Conservation (phyloP, 2,888 invertebrate species). For the Eueremaeus valkanovi region DNA sequence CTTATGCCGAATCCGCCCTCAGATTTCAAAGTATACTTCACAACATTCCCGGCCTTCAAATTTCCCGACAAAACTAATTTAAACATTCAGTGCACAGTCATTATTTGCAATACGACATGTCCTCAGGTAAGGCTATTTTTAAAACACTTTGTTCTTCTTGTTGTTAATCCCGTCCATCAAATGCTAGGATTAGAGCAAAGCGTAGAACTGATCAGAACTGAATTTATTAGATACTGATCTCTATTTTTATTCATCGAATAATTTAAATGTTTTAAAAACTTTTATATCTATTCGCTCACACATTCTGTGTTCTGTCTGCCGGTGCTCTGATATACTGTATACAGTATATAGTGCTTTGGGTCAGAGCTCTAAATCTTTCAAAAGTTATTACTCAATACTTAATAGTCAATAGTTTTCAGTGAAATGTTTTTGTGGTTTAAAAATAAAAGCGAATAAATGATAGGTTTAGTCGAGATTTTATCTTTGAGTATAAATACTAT, state of each 20-base stretch:
- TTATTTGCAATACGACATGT: constrained; percentile 69
- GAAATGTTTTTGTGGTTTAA: neutral
- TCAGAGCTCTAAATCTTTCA: constrained; percentile 26
- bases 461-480: constrained; percentile 25
- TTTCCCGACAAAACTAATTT: constrained; percentile 73
- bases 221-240: too few species aligned
- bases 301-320: too few species aligned
- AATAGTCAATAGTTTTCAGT: neutral
- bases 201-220: too few species aligned
- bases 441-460: constrained; percentile 23
- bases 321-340: too few species aligned
- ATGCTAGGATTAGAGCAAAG: neutral
- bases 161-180: neutral
- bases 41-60: constrained; percentile 74
- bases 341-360: constrained; percentile 33
- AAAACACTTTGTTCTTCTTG: neutral
- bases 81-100: constrained; percentile 71
- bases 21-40: constrained; percentile 50
- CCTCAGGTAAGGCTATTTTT: constrained; percentile 56
- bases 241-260: too few species aligned
- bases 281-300: too few species aligned
- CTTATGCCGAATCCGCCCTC: constrained; percentile 39
- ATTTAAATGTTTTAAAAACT: neutral
- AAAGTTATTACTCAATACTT: constrained; percentile 24
- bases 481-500: neutral